Evolutionary conservation across 2,888 invertebrate genomes (phyloP).

Genomic region (Lamproptera curius): DNA sequence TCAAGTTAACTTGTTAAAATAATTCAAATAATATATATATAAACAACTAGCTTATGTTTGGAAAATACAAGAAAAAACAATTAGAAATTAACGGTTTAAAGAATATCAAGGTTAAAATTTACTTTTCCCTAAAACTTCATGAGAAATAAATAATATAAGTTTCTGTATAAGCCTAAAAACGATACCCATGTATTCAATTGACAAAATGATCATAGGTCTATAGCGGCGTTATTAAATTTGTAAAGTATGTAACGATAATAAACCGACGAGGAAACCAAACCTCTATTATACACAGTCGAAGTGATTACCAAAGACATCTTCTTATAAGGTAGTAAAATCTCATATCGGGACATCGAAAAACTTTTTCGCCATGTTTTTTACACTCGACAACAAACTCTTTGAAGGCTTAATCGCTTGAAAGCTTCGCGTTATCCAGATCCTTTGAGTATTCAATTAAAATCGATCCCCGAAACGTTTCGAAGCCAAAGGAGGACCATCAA

Average conservation of each 20-base stretch:
- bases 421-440: constrained; percentile 33
- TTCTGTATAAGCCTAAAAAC: neutral
- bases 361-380: no score
- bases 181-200: neutral
- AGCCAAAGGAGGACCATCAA: constrained; percentile 51
- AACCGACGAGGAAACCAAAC: no score
- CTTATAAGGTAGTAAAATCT: no score
- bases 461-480: constrained; percentile 52
- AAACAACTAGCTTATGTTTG: neutral
- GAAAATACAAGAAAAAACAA: neutral
- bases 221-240: no score
- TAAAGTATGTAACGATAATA: no score
- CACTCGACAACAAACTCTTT: no score
- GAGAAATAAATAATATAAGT: neutral
- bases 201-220: no score
- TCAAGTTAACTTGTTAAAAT: constrained; percentile 25
- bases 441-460: constrained; percentile 66
- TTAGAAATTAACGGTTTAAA: neutral
- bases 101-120: neutral
- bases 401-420: constrained; percentile 58
- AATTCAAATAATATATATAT: neutral
- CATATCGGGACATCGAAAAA: no score
- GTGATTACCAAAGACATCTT: no score
- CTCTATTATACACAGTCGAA: no score
- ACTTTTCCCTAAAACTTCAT: neutral